Percentiles rank a stretch among this genome's conserved stretches.
Conservation (phyloP, 1,140 invertebrate species). For the Samia ricini region DNA sequence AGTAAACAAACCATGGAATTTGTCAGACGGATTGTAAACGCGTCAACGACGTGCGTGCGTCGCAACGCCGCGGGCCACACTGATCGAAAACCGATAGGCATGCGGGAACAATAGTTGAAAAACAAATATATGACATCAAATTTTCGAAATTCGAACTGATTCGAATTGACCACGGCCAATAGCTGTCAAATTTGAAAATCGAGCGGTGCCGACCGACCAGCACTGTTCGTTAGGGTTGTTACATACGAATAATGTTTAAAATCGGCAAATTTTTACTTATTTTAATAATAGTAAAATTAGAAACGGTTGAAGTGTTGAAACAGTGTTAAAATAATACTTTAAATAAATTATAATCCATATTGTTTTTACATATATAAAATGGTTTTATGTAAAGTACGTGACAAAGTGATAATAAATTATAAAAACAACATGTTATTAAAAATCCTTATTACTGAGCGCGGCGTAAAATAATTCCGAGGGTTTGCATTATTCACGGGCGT, state of each 20-base stretch:
- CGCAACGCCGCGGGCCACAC: conserved; percentile 41
- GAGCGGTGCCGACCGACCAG: neutral
- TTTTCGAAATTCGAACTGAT: conserved; percentile 27
- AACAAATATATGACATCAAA: conserved; percentile 30
- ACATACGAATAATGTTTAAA: neutral
- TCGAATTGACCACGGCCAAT: conserved; percentile 8
- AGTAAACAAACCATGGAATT: conserved; percentile 38
- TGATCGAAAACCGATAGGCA: conserved; percentile 57
- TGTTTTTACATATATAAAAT: no score
- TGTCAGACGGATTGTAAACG: conserved; percentile 16
- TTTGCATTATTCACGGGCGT: no score
- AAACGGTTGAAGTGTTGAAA: no score
- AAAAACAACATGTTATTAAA: no score
- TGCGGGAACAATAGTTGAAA: conserved; percentile 30
- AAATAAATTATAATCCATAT: no score
- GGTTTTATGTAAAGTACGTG: no score
- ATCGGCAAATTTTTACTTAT: no score
- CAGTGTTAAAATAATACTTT: no score
- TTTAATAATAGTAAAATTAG: no score
- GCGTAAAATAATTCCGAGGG: no score
- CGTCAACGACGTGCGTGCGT: conserved; percentile 45
- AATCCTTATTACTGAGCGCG: no score
- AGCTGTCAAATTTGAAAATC: conserved; percentile 8
- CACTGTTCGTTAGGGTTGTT: neutral
- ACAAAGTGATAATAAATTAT: no score